Base-by-base conservation (phyloP, 2,113 vertebrate species). In the Puntigrus tetrazona region DNA sequence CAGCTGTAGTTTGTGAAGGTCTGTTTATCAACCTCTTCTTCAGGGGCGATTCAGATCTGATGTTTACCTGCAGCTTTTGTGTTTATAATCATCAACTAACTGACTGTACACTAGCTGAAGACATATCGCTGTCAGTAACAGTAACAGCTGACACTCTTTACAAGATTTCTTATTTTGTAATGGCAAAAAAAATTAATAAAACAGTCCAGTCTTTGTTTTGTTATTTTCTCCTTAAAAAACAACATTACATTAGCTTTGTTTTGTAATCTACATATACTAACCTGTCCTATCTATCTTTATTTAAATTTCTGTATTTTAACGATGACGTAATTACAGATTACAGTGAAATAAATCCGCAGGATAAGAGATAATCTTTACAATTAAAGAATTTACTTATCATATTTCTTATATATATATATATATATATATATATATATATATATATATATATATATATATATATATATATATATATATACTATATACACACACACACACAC, bases 11-110 rank as follows among this genome's bases (percentile, higher is more conserved):
- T 65, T 89, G 83, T 95, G 94, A 95, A 81, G 91, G 85, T 90
- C 5, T 70, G 78, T 88, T 93, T 92, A 92, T 78, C 83, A 94
- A 93, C 93, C 93, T 93, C 92, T 91, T 38, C 20, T 63, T 81
- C 84, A 89, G 93, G 83, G 92, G 84, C 88, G 91, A 92, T 90
- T 86, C 81, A 82, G 86, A 86, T 89, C 91, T 92, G 94, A 95
- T 91, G 87, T 91, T 89, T 87, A 79, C 88, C 82, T 91, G 89
- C 73, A 87, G 87, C 73, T 78, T 59, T 82, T 82, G 11, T 74
- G 84, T 87, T 85, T 84, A 88, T 86, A 84, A 82, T 89, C 8
- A 9, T 5, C 5, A 13, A 14, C 11, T 14, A 47, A 47, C 13
- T 52, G 72, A 84, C 52, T 77, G 29, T 43, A 72, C 14, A 18